Evolutionary conservation across 2,113 vertebrate species (phyloP).

Genomic region (Sylvilagus bachmani): DNA sequence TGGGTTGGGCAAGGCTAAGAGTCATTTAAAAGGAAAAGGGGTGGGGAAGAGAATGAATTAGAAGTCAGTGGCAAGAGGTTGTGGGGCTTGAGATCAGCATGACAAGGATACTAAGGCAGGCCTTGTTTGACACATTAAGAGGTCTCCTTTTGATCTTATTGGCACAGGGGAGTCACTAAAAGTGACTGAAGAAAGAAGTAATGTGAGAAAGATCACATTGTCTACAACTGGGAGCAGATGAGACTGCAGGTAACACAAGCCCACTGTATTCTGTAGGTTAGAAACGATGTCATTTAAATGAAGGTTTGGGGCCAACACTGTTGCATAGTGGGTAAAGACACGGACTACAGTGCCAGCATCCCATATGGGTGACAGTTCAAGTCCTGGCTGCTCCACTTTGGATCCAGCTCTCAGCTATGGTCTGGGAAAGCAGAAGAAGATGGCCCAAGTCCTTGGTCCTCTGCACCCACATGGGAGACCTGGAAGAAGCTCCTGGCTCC

Average conservation of each 20-base stretch:
- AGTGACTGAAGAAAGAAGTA: background rate
- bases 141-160: background rate
- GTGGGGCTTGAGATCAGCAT: too few species aligned
- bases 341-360: too few species aligned
- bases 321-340: too few species aligned
- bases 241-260: background rate
- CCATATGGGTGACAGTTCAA: too few species aligned
- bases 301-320: background rate
- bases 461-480: too few species aligned
- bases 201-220: background rate
- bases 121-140: background rate
- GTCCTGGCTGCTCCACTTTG: too few species aligned
- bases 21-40: background rate
- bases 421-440: too few species aligned
- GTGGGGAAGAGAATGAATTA: background rate
- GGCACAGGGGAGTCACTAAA: background rate
- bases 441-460: too few species aligned
- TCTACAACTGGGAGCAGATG: background rate
- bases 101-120: background rate
- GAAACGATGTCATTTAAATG: background rate
- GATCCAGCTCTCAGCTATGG: too few species aligned
- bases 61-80: background rate
- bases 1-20: too few species aligned
- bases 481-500: too few species aligned
- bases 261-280: background rate